A percentile compares a stretch with the other conserved stretches of the same genome.
Evolutionary conservation across 2,113 vertebrate genomes (phyloP).

Genomic region (Chaetodon auriga): DNA sequence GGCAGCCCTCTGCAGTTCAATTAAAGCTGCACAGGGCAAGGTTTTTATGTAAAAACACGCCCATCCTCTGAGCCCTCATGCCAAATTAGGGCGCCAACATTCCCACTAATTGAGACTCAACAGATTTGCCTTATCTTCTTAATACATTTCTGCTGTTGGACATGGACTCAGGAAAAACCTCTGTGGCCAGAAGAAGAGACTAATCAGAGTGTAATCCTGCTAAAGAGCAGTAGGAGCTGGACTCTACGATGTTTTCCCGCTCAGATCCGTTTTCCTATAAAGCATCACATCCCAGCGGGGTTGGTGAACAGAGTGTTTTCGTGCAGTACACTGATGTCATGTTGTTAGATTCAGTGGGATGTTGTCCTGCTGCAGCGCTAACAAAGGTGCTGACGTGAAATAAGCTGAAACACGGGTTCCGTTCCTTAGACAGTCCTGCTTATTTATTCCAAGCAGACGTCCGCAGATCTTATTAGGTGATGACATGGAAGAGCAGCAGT

Average conservation of each 20-base stretch:
- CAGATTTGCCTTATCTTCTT: constrained; percentile 52
- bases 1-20: neutral
- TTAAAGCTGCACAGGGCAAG: constrained; percentile 1
- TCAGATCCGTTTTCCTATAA: neutral
- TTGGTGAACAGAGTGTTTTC: neutral
- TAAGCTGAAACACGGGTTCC: neutral
- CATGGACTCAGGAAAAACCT: constrained; percentile 19
- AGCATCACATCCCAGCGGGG: neutral
- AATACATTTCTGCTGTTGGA: constrained; percentile 29
- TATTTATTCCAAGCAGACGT: constrained; percentile 4
- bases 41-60: constrained; percentile 36
- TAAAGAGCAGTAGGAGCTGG: constrained; percentile 30
- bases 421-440: neutral
- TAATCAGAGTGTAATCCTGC: constrained; percentile 28
- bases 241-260: neutral
- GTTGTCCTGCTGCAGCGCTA: neutral
- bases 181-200: constrained; percentile 19
- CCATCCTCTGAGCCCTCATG: constrained; percentile 1
- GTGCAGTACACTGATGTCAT: neutral
- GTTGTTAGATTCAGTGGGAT: neutral
- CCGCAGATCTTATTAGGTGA: neutral
- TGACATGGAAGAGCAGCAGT: neutral
- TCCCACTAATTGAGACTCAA: constrained; percentile 60
- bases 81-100: neutral
- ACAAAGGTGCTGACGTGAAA: neutral